Percentiles rank a stretch among this genome's conserved stretches.
Evolutionary conservation across 2,888 invertebrate species (phyloP).

Genomic region (Beris chalybata): DNA sequence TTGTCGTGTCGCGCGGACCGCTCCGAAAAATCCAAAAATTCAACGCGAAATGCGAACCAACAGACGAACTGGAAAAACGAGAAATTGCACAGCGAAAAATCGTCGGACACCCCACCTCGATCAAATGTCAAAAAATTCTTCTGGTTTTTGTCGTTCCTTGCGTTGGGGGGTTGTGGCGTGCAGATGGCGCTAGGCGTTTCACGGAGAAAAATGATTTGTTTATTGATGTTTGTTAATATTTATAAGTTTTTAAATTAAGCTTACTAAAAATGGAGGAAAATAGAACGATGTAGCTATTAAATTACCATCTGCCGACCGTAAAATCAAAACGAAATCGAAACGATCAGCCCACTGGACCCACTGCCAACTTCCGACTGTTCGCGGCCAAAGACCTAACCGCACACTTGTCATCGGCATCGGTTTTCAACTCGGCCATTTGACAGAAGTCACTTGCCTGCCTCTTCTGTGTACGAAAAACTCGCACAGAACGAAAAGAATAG

Average conservation of each 20-base stretch:
- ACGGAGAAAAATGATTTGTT: no score
- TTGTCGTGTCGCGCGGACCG: background rate
- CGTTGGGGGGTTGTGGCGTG: no score
- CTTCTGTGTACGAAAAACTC: no score
- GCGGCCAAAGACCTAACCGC: constrained; percentile 10
- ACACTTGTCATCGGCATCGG: constrained; percentile 14
- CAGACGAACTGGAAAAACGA: constrained; percentile 27
- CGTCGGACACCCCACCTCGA: constrained; percentile 28
- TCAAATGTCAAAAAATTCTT: constrained; percentile 23
- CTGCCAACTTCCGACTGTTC: constrained; percentile 3
- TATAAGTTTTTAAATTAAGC: no score
- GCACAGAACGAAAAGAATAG: no score
- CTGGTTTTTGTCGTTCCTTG: background rate
- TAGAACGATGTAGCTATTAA: no score
- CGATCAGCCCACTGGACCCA: background rate
- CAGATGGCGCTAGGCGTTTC: no score
- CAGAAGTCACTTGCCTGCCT: constrained; percentile 11
- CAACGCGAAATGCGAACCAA: constrained; percentile 8
- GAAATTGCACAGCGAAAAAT: constrained; percentile 8
- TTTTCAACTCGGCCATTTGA: background rate
- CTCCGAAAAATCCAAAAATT: constrained; percentile 17
- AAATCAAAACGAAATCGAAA: no score
- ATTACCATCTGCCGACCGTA: no score
- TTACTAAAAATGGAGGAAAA: no score
- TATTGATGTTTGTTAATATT: no score